Conservation (phyloP, 2,797 vertebrate species). For the Galagoides demidoff region DNA sequence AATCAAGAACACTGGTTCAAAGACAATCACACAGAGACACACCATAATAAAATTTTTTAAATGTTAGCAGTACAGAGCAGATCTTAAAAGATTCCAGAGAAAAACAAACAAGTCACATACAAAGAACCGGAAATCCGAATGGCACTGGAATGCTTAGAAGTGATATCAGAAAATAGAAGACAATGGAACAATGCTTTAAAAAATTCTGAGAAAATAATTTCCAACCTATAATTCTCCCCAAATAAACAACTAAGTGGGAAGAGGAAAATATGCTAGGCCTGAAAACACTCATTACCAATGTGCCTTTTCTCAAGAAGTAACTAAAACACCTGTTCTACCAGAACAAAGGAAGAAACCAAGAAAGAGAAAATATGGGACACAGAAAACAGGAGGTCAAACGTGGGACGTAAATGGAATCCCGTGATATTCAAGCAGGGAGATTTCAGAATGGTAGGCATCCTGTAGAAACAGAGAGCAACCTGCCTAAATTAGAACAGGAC, state of each 20-base stretch:
- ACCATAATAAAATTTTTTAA: not conserved
- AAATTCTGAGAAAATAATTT: conserved; percentile 50
- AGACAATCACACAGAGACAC: not conserved
- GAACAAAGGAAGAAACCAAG: conserved; percentile 37
- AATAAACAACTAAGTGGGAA: not conserved
- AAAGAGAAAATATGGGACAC: not conserved
- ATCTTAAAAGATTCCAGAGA: not conserved
- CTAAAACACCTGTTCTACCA: not conserved
- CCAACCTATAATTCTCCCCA: conserved; percentile 9
- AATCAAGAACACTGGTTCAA: conserved; percentile 17
- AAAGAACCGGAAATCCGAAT: conserved; percentile 14
- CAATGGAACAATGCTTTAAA: conserved; percentile 47
- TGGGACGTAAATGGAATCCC: not conserved
- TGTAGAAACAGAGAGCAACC: not conserved
- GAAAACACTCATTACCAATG: not conserved
- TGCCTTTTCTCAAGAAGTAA: not conserved
- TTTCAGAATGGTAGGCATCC: not conserved
- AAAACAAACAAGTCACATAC: not conserved
- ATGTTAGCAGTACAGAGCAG: not conserved
- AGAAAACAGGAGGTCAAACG: not conserved
- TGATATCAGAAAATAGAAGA: not conserved
- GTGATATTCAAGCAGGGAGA: not conserved
- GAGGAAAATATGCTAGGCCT: not conserved
- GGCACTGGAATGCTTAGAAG: not conserved
- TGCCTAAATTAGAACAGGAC: not conserved